Percentiles rank a stretch among this genome's conserved stretches.
Evolutionary conservation across 2,888 invertebrate species (phyloP).

Genomic region (Stenoptilia bipunctidactyla): DNA sequence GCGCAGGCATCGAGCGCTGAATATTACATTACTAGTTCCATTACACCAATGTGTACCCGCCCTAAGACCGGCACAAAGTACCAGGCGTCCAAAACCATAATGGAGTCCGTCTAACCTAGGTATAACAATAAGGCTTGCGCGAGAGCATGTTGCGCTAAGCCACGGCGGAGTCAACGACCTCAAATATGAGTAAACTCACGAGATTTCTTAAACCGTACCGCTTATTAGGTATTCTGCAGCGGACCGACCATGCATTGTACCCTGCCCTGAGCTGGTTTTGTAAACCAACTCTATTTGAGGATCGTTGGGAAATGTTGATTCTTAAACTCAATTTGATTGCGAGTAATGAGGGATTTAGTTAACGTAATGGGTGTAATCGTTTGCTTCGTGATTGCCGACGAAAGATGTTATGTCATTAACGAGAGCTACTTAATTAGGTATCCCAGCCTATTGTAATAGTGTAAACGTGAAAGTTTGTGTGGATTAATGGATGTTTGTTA

Average conservation of each 20-base stretch:
- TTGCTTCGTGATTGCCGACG: too few relatives aligned
- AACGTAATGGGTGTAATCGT: too few relatives aligned
- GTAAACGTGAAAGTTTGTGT: too few relatives aligned
- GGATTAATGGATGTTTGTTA: too few relatives aligned
- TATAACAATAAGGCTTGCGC: background rate
- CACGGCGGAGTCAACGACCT: slow-evolving; percentile 20
- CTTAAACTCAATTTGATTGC: background rate
- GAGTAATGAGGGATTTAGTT: too few relatives aligned
- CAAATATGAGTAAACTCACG: slow-evolving; percentile 29
- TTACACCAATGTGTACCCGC: too few relatives aligned
- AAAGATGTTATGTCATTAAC: too few relatives aligned
- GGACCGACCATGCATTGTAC: slow-evolving; percentile 20
- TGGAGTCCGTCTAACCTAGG: background rate
- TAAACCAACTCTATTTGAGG: slow-evolving; percentile 12
- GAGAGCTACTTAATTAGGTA: too few relatives aligned
- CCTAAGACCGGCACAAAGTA: too few relatives aligned
- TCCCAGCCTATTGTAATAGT: too few relatives aligned
- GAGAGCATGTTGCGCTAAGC: slow-evolving; percentile 34
- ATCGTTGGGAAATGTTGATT: background rate
- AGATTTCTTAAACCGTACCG: slow-evolving; percentile 62
- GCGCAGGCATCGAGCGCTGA: too few relatives aligned
- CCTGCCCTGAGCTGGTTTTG: slow-evolving; percentile 24
- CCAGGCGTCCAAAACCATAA: background rate
- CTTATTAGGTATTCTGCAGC: slow-evolving; percentile 59
- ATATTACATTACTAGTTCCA: too few relatives aligned